phyloP scores from a whole-genome alignment of 2,888 invertebrate species.

The Metacarcinus magister region DNA sequence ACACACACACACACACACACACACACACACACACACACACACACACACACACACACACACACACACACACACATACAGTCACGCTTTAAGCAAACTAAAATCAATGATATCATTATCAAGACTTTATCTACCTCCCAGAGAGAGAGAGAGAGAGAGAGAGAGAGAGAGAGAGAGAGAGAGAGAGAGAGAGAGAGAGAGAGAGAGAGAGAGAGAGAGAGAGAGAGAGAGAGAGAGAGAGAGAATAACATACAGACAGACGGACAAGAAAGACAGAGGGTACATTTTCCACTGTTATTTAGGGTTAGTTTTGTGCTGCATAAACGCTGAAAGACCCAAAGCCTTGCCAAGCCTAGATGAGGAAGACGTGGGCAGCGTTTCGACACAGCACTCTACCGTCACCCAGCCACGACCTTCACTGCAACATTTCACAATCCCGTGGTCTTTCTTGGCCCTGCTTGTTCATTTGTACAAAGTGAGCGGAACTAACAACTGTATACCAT shows the following conservation, averaged over 20 bases:
- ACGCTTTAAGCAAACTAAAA: background rate
- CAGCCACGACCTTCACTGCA: background rate
- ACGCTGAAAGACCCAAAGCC: background rate
- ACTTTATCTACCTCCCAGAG: background rate
- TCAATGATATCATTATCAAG: background rate
- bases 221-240: slow-evolving; percentile 29
- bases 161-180: slow-evolving; percentile 7
- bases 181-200: background rate
- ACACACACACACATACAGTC: background rate
- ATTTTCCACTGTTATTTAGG: background rate
- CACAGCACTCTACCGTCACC: background rate
- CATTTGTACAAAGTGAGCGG: background rate
- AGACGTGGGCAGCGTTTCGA: slow-evolving; percentile 35
- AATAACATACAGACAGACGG: background rate
- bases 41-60: background rate
- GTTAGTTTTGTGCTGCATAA: background rate
- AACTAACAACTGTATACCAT: background rate
- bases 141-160: background rate
- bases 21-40: slow-evolving; percentile 50
- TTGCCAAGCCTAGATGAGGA: background rate
- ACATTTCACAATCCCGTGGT: background rate
- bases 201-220: slow-evolving; percentile 29
- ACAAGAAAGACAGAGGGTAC: background rate
- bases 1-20: slow-evolving; percentile 16
- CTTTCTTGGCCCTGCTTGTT: background rate